Base-by-base conservation (phyloP, 2,113 vertebrate genomes). In the Nerophis ophidion region DNA sequence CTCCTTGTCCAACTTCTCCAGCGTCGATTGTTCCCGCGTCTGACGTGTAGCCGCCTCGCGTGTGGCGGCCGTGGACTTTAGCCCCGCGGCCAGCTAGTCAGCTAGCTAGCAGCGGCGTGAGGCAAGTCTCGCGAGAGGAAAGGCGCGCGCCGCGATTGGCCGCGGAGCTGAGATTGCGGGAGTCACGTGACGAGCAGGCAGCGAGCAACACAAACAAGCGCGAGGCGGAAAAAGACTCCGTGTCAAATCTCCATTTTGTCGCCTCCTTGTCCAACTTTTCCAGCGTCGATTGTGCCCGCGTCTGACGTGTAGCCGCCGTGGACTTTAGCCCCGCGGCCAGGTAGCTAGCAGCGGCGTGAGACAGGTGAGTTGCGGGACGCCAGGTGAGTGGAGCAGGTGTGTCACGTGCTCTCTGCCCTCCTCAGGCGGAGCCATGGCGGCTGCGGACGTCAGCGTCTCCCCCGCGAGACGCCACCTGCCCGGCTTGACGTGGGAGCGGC, bases 261-360 rank as follows among this genome's bases (percentile, higher is more conserved):
- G 10, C 10, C 40, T 9, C 40, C 6, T 7, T 44, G 10, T 44
- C 12, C 8, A 26, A 9, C 8, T 8, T 3, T 2, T 40, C 40
- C 1, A 11, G 40, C 3, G 10, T 44, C 4, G 6, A 4, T 12
- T 13, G 8, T 49, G n/a, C 15, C 8, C 48, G n/a, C 40, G 40
- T 4, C 4, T 12, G 40, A 44, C 9, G 12, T 44, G 12, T 12
- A 44, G 40, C 4, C 11, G 40, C 5, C 10, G 11, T 44, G 40
- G 75, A 81, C 72, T 86, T 83, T 76, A 66, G 72, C 61, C 74
- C 52, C 38, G 63, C 60, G 58, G 63, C 70, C 68, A 67, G 71
- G 56, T 68, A 81, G 85, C 83, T 75, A 65, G 61, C 68, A 77
- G 72, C 19, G 4, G 26, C 26, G 26, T 26, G 26, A 26, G 26